A percentile compares a stretch with the other conserved stretches of the same genome.
These are phyloP conservation scores for Lampris incognitus DNA, from an alignment of 2,113 vertebrate genomes.

Conservation along the genomic window DNA sequence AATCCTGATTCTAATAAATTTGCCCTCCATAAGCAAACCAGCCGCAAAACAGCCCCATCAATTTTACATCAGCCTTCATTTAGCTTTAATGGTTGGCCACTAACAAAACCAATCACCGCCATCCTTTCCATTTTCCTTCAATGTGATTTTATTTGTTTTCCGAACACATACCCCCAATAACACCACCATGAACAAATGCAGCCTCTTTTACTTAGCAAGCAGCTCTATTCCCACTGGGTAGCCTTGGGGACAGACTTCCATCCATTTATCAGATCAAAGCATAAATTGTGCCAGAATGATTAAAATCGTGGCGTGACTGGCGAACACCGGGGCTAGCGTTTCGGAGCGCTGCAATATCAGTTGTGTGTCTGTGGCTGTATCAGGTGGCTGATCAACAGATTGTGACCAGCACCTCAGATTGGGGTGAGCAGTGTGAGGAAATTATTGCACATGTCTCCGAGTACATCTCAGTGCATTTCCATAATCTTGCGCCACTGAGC, in stretches of 20 bases:
- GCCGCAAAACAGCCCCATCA: constrained; percentile 71
- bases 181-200: neutral
- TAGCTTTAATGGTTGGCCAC: constrained; percentile 69
- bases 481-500: constrained; percentile 53
- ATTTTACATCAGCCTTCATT: constrained; percentile 72
- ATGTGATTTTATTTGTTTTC: constrained; percentile 37
- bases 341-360: neutral
- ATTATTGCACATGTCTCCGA: constrained; percentile 51
- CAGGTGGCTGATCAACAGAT: constrained; percentile 43
- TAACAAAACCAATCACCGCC: constrained; percentile 61
- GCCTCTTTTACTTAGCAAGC: constrained; percentile 18
- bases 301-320: neutral
- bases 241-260: neutral
- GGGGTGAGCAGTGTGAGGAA: constrained; percentile 37
- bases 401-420: constrained; percentile 39
- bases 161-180: constrained; percentile 18
- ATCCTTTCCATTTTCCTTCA: constrained; percentile 7
- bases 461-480: constrained; percentile 59
- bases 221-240: neutral
- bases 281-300: neutral
- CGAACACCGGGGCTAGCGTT: neutral
- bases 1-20: constrained; percentile 59
- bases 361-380: constrained; percentile 35
- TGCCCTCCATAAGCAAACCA: constrained; percentile 69
- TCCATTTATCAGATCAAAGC: neutral